Conservation (phyloP, 1,140 invertebrate species). For the Gerris buenoi region DNA sequence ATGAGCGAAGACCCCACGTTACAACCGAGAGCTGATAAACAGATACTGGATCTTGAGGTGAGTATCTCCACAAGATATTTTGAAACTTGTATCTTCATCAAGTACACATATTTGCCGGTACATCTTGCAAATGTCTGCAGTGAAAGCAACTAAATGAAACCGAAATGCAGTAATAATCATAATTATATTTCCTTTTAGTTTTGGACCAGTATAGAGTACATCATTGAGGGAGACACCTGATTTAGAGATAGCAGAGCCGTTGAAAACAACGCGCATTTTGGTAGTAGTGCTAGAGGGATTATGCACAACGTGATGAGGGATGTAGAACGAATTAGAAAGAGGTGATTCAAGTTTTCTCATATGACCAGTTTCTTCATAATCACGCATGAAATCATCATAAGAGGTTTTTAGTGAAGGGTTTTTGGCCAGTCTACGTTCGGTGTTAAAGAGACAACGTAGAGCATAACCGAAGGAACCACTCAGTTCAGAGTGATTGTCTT, state of each 20-base stretch:
- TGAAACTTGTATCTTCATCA: not conserved
- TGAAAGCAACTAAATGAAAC: not conserved
- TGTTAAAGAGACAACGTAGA: not conserved
- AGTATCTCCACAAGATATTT: not conserved
- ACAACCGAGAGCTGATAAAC: not conserved
- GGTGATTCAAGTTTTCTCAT: not conserved
- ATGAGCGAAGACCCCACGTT: not conserved
- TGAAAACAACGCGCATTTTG: not conserved
- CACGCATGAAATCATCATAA: not conserved
- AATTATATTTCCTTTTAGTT: not conserved
- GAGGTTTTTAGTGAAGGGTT: not conserved
- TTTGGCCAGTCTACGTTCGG: not conserved
- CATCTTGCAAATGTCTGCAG: not conserved
- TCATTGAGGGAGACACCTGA: not conserved
- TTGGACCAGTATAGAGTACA: not conserved
- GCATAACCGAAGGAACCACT: not conserved
- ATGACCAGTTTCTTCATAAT: not conserved
- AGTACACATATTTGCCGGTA: not conserved
- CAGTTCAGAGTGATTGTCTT: not conserved
- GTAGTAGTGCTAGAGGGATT: not conserved
- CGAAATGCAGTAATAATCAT: not conserved
- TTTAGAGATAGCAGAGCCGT: not conserved
- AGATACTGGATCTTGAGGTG: not conserved
- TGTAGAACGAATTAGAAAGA: not conserved
- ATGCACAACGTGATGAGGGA: not conserved